These are phyloP conservation scores for Leptinotarsa rubiginosa DNA, from an alignment of 2,888 invertebrate genomes.

Conservation along the genomic window DNA sequence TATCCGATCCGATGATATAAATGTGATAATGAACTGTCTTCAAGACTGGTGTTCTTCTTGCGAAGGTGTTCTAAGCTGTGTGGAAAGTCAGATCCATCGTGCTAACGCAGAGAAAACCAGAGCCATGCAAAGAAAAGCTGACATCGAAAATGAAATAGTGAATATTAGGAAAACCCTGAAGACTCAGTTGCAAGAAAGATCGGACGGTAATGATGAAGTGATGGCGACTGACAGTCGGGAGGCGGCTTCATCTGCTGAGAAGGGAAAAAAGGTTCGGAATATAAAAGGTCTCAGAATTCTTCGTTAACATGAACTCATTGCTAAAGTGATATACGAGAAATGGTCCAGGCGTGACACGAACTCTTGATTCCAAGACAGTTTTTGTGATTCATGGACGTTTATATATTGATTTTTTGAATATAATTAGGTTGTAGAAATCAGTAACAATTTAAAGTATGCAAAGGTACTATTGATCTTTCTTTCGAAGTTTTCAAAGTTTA, in stretches of 20 bases:
- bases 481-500: neutral
- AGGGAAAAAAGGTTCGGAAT: slow-evolving; percentile 62
- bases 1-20: slow-evolving; percentile 86
- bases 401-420: slow-evolving; percentile 4
- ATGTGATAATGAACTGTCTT: slow-evolving; percentile 82
- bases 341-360: slow-evolving; percentile 19
- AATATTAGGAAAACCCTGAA: slow-evolving; percentile 91
- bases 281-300: slow-evolving; percentile 51
- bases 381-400: slow-evolving; percentile 6
- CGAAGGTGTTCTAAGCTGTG: slow-evolving; percentile 86
- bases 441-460: neutral
- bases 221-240: slow-evolving; percentile 82
- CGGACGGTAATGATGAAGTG: slow-evolving; percentile 86
- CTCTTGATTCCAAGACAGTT: slow-evolving; percentile 13
- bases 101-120: slow-evolving; percentile 89
- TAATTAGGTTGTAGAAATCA: neutral
- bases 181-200: slow-evolving; percentile 74
- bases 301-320: slow-evolving; percentile 44
- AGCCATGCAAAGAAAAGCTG: slow-evolving; percentile 82
- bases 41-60: slow-evolving; percentile 93
- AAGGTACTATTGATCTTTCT: no score
- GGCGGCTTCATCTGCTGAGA: slow-evolving; percentile 70
- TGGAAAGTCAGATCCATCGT: slow-evolving; percentile 88
- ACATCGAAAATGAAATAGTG: slow-evolving; percentile 87
- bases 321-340: slow-evolving; percentile 41